Evolutionary conservation across 2,888 invertebrate species (phyloP), one percentile per base, ranked within the genome.

Genomic region (Trichogramma dendrolimi): DNA sequence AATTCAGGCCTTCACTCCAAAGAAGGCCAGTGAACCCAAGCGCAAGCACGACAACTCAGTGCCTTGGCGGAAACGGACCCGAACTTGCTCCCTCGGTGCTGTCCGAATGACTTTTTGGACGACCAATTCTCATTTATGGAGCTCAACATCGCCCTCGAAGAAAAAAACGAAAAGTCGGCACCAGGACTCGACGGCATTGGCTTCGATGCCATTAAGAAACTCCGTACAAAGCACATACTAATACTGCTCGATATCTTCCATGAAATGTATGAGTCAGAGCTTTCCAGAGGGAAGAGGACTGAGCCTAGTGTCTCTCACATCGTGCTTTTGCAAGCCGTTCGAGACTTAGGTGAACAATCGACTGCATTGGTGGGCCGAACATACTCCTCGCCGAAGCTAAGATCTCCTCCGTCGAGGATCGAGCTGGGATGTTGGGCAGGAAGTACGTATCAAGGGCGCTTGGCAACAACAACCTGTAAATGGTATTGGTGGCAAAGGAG

Each of bases 351-450:
- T 66, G 0, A 68, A 66, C 47, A 65, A 61, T 40, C 14, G 51
- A 8, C 50, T 66, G 39, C 60, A 65, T 39, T 63, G 64, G 66
- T 67, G 66, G 66, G 55, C 43, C 43, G 6, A 67, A 67, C 27
- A 55, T 67, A 1, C 7, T 67, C 4, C 41, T 64, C 2, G 58
- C 56, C 0, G 66, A 64, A 54, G 46, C 64, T 1, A 66, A 62
- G 41, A 39, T 63, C 4, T 27, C 62, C 1, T 40, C 11, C 0
- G 43, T 67, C 4, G 14, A 46, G 42, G 55, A 65, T 6, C 55
- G 60, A 48, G 58, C 58, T 4, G 52, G 38, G 60, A 56, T 51
- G 10, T 41, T 62, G 40, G 38, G 62, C 3, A 57, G 49, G 4
- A 41, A 49, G n/a, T 64, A 42, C 27, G 14, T 64, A 39, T 38